phyloP scores from a whole-genome alignment of 2,888 invertebrate genomes.

The Thysanoteuthis rhombus region DNA sequence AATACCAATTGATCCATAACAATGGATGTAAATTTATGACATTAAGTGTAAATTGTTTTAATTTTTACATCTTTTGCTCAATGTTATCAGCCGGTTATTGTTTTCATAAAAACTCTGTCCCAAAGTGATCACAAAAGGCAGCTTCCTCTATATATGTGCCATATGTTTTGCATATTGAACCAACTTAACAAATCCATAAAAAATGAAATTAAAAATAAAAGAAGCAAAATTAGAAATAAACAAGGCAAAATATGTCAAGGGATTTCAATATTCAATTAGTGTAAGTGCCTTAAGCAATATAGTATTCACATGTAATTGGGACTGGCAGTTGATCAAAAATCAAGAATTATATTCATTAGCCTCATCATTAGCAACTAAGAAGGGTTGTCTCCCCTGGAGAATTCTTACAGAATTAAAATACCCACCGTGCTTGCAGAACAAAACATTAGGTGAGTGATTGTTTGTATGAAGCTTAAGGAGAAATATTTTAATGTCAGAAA shows the following conservation, averaged over 20 bases:
- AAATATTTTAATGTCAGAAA: conserved; percentile 12
- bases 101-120: too few species aligned
- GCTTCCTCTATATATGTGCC: too few species aligned
- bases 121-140: too few species aligned
- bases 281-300: not conserved
- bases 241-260: not conserved
- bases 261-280: not conserved
- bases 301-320: not conserved
- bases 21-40: too few species aligned
- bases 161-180: not conserved
- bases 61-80: too few species aligned
- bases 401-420: not conserved
- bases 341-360: conserved; percentile 12
- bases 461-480: not conserved
- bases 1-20: too few species aligned
- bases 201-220: not conserved
- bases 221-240: not conserved
- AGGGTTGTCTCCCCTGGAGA: conserved; percentile 12
- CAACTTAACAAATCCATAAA: not conserved
- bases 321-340: conserved; percentile 12
- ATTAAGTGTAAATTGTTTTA: too few species aligned
- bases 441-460: not conserved
- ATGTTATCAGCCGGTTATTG: too few species aligned
- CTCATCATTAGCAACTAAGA: not conserved
- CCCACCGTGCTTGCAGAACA: not conserved